Percentiles rank a stretch among this genome's conserved stretches.
Evolutionary conservation across 2,113 vertebrate species (phyloP).

Genomic region (mouse (Mus musculus)): DNA sequence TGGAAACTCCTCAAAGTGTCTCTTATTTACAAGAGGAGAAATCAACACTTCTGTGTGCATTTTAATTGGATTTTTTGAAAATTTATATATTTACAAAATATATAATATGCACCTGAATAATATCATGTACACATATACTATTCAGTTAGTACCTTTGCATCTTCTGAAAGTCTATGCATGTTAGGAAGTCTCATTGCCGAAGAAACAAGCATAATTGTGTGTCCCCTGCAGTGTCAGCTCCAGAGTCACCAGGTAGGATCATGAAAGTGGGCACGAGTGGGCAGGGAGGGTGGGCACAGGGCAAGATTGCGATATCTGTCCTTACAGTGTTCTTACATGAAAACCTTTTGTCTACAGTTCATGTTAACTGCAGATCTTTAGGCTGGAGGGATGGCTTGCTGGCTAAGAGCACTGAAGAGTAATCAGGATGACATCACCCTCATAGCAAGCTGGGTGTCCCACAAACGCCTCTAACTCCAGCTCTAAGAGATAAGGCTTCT

Average conservation of each 20-base stretch:
- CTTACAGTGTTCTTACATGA: neutral
- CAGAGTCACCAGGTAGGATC: neutral
- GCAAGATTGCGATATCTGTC: neutral
- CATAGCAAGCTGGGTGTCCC: neutral
- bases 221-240: neutral
- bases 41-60: neutral
- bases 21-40: conserved; percentile 56
- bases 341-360: neutral
- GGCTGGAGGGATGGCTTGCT: neutral
- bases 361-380: neutral
- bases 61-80: conserved; percentile 44
- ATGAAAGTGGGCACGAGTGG: neutral
- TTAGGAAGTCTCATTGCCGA: conserved; percentile 13
- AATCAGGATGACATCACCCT: too few species aligned
- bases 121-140: neutral
- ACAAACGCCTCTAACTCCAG: neutral
- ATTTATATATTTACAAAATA: neutral
- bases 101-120: neutral
- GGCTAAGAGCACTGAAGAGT: neutral
- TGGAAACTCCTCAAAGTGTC: conserved; percentile 27
- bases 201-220: neutral
- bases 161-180: conserved; percentile 8
- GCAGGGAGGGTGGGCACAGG: fast-evolving
- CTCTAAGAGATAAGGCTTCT: neutral
- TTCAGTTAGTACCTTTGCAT: conserved; percentile 34